Conservation (phyloP, 2,888 invertebrate genomes). For the Ceriagrion tenellum region DNA sequence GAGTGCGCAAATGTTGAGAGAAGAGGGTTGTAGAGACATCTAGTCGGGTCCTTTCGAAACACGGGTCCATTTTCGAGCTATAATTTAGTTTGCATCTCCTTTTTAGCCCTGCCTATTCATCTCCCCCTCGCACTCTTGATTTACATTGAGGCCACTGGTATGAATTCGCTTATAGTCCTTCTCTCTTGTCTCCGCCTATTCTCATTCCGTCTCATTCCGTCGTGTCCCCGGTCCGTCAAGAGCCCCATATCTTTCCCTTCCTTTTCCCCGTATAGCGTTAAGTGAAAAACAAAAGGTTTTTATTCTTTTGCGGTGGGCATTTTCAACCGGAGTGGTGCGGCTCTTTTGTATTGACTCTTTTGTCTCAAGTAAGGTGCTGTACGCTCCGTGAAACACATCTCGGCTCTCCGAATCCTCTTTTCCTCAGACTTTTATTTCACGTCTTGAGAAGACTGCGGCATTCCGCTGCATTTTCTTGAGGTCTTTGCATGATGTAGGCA, state of each 20-base stretch:
- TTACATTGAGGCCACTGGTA: not conserved
- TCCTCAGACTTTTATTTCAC: not conserved
- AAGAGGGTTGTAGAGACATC: not conserved
- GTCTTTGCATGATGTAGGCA: not conserved
- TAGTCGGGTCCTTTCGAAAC: conserved; percentile 14
- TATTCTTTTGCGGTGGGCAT: not conserved
- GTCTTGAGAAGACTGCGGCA: not conserved
- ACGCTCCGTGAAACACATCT: not conserved
- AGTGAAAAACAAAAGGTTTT: not conserved
- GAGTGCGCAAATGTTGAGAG: not conserved
- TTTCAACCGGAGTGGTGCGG: not conserved
- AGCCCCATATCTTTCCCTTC: not conserved
- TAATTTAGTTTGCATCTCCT: conserved; percentile 46
- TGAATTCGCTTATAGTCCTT: not conserved
- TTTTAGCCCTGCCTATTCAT: not conserved
- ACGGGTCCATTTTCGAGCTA: not conserved
- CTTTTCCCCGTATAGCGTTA: not conserved
- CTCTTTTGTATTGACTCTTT: not conserved
- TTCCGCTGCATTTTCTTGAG: not conserved
- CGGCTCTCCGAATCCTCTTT: not conserved
- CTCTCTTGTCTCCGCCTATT: not conserved
- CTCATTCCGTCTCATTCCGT: not conserved
- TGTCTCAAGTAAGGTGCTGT: not conserved
- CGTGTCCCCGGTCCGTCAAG: not conserved
- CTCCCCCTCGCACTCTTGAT: not conserved